Evolutionary conservation across 2,888 invertebrate species (phyloP).

Genomic region (Harpalus rubripes): DNA sequence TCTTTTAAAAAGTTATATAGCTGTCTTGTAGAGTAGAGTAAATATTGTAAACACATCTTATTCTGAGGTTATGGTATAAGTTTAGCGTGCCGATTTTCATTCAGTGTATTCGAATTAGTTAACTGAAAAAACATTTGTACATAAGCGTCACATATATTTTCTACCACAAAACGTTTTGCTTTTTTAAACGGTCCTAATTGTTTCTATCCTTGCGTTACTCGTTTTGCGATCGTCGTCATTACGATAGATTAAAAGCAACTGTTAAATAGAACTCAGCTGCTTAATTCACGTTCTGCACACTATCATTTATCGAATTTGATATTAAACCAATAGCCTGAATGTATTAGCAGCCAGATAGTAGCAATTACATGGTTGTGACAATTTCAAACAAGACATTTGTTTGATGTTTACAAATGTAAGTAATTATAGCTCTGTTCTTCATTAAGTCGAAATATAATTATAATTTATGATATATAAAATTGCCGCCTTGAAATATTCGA

Average conservation of each 20-base stretch:
- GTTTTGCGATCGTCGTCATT: conserved; percentile 13
- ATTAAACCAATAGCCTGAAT: conserved; percentile 12
- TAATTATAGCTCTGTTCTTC: conserved; percentile 17
- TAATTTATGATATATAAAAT: conserved; percentile 12
- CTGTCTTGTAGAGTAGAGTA: background rate
- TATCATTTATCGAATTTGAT: conserved; percentile 25
- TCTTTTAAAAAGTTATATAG: background rate
- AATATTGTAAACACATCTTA: background rate
- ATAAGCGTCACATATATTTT: conserved; percentile 20
- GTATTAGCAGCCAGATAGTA: background rate
- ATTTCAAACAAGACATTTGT: conserved; percentile 3
- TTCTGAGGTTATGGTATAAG: background rate
- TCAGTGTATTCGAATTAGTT: conserved; percentile 25
- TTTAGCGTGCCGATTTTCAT: conserved; percentile 32
- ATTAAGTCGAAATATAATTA: conserved; percentile 7
- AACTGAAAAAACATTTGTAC: too few relatives aligned
- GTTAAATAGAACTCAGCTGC: conserved; percentile 32
- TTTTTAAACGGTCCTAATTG: conserved; percentile 47
- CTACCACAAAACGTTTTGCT: conserved; percentile 27
- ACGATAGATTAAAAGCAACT: conserved; percentile 27
- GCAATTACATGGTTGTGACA: conserved; percentile 2
- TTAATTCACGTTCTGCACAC: conserved; percentile 29
- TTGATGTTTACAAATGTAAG: background rate
- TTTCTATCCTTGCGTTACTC: conserved; percentile 28
- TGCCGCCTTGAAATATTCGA: conserved; percentile 1